phyloP scores from a whole-genome alignment of 2,113 vertebrate species.

The Phodopus roborovskii region DNA sequence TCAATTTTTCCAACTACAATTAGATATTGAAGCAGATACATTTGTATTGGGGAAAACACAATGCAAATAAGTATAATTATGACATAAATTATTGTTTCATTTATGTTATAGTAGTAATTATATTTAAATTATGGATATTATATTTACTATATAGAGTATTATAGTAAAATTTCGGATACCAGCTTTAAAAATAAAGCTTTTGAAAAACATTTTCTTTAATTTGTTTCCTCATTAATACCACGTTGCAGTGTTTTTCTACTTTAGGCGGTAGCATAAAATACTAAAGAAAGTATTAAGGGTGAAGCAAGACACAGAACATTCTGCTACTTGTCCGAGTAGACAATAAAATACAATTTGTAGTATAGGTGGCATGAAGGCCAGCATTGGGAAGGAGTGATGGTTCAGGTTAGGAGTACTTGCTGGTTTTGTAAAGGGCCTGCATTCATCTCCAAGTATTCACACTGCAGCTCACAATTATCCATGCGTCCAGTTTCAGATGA shows the following conservation, averaged over 20 bases:
- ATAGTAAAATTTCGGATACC: not conserved
- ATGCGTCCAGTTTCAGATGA: not conserved
- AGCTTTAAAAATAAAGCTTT: not conserved
- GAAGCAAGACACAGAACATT: not conserved
- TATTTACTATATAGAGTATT: not conserved
- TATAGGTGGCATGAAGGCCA: not conserved
- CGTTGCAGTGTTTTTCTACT: conserved; percentile 20
- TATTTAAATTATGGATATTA: conserved; percentile 3
- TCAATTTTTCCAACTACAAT: conserved; percentile 33
- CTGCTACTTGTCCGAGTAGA: not conserved
- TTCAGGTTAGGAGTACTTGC: not conserved
- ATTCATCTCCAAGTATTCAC: not conserved
- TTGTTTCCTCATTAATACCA: not conserved
- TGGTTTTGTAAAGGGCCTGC: not conserved
- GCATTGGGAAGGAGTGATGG: rapidly evolving
- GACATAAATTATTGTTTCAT: not conserved
- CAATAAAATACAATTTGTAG: not conserved
- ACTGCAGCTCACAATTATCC: not conserved
- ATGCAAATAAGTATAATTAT: not conserved
- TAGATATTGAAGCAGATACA: conserved; percentile 14
- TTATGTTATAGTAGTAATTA: conserved; percentile 9
- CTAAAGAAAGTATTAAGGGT: not conserved
- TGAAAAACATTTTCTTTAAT: not conserved
- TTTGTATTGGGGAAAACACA: conserved; percentile 24
- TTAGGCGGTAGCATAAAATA: not conserved